phyloP scores from a whole-genome alignment of 2,113 vertebrate species.

The Pithys albifrons region DNA sequence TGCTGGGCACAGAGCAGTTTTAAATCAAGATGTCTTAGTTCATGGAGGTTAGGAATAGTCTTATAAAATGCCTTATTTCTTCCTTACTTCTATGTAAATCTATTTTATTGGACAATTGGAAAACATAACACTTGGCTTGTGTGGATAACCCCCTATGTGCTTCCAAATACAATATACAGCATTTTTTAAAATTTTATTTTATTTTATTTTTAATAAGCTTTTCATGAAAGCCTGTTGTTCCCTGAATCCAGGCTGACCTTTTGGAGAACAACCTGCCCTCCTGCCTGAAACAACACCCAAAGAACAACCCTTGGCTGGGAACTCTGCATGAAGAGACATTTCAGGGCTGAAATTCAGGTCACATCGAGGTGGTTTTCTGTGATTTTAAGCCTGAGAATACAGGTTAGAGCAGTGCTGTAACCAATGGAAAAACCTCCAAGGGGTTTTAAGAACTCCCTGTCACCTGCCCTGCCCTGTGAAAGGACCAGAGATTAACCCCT shows the following conservation, averaged over 20 bases:
- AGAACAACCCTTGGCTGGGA: neutral
- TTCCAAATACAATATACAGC: slow-evolving; percentile 23
- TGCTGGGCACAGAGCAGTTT: slow-evolving; percentile 9
- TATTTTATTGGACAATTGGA: slow-evolving; percentile 73
- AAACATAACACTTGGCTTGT: slow-evolving; percentile 42
- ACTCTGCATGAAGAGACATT: neutral
- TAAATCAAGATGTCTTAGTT: slow-evolving; percentile 61
- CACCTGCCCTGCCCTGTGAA: neutral
- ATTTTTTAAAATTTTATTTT: neutral
- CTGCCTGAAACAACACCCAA: neutral
- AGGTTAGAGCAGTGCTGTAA: neutral
- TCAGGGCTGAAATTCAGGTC: neutral
- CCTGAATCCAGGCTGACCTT: neutral
- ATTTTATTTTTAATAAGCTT: neutral
- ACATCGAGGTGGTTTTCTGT: neutral
- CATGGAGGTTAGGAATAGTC: slow-evolving; percentile 9
- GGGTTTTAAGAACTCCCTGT: neutral
- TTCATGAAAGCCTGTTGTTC: slow-evolving; percentile 23
- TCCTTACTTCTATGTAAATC: slow-evolving; percentile 63
- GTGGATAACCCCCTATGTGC: slow-evolving; percentile 32
- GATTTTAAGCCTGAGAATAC: neutral
- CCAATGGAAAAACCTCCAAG: slow-evolving; percentile 7
- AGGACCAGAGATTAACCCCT: neutral
- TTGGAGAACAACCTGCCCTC: neutral
- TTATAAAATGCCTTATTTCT: slow-evolving; percentile 18